Evolutionary conservation across 30 jellyfish, hydroid and myxozoan genomes (phyloP).

Genomic region (Hydractinia echinata): DNA sequence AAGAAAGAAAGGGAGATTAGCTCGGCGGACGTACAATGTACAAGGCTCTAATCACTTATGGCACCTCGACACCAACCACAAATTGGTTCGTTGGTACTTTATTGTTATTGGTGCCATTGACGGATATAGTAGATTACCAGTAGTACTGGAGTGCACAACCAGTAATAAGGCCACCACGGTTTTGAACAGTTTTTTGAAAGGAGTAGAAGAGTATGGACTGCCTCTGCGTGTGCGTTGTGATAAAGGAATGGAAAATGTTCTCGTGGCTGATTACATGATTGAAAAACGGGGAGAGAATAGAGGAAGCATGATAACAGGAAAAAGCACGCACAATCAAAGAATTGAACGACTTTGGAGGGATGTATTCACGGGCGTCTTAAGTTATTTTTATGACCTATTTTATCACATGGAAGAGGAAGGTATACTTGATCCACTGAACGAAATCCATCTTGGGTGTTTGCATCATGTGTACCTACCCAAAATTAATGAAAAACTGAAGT

Average conservation of each 20-base stretch:
- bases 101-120: slow-evolving; percentile 50
- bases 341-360: slow-evolving; percentile 53
- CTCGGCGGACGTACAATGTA: too few relatives aligned
- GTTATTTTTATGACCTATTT: slow-evolving; percentile 30
- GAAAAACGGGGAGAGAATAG: slow-evolving; percentile 32
- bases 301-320: slow-evolving; percentile 58
- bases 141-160: slow-evolving; percentile 28
- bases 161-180: slow-evolving; percentile 41
- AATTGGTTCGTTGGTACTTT: slow-evolving; percentile 56
- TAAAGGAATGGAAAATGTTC: slow-evolving; percentile 58
- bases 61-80: too few relatives aligned
- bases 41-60: too few relatives aligned
- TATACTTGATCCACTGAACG: slow-evolving; percentile 45
- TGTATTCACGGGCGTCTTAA: slow-evolving; percentile 38
- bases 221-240: slow-evolving; percentile 55
- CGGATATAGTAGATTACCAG: slow-evolving; percentile 56
- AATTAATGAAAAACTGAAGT: slow-evolving; percentile 24
- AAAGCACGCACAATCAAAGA: slow-evolving; percentile 55
- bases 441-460: slow-evolving; percentile 17
- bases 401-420: slow-evolving; percentile 52
- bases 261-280: slow-evolving; percentile 50
- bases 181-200: slow-evolving; percentile 13
- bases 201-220: slow-evolving; percentile 45
- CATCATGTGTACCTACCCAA: slow-evolving; percentile 18
- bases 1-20: too few relatives aligned